Evolutionary conservation across 2,113 vertebrate species (phyloP), one percentile per base, ranked within the genome.

Genomic region (Coptodon bakossiorum): DNA sequence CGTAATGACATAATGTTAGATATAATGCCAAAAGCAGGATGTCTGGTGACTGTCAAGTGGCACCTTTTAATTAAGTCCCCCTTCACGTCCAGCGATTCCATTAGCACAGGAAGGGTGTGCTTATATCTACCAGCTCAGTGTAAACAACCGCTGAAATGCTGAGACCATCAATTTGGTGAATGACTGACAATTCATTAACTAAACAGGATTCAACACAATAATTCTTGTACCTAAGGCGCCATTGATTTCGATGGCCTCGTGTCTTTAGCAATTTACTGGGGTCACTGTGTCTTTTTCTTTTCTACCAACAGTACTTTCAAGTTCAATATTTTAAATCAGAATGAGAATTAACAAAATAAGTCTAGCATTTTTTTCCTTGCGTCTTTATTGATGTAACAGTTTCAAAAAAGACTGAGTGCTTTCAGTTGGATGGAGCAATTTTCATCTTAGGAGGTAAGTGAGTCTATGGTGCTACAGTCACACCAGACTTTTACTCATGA

Each of bases 101-200:
- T 93, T 91, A 89, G 90, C 12, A 27, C 88, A 91, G 87, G 81
- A 90, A 73, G 84, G 88, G n/a, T 71, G 38, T 90, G 91, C 84
- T 90, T 80, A 91, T 86, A 53, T 92, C 89, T 88, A 90, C 93
- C 92, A 89, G 85, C 59, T 17, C 76, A 11, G 71, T 80, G 86
- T 87, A 87, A 93, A 88, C 27, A 71, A 71, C 17, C 11, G 59
- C 84, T 83, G 87, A 91, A 89, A 86, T 91, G 90, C 85, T 83
- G 87, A 92, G 87, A 84, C 14, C 45, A 76, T 89, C 79, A 83
- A 61, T 82, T 34, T 9, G 31, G 53, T 13, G 84, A 90, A 80
- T 14, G 87, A 38, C 81, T 66, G 86, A 22, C 66, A 73, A 81
- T 80, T 81, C 79, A 89, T 90, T 82, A 83, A 80, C 68, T 80